Percentiles rank a stretch among this genome's conserved stretches.
These are phyloP conservation scores for Muricea muricata DNA, from an alignment of 92 coral and sea anemone genomes.

Conservation along the genomic window DNA sequence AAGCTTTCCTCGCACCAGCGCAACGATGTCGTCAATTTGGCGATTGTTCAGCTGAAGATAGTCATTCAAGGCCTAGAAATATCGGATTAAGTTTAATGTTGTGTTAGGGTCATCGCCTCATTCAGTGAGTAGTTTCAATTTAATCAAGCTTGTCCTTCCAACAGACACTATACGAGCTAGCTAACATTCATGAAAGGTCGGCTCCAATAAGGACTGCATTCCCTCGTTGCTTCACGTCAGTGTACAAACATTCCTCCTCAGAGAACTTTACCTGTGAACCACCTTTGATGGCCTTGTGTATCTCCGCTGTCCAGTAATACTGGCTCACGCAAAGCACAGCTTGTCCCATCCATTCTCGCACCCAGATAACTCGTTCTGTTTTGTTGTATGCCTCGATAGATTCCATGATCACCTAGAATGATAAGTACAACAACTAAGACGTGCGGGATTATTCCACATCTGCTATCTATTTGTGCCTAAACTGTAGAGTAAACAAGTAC, in stretches of 20 bases:
- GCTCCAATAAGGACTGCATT: no score
- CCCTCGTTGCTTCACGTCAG: no score
- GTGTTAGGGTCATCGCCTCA: no score
- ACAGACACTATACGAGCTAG: no score
- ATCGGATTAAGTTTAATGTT: no score
- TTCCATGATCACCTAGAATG: constrained; percentile 83
- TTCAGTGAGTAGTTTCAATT: no score
- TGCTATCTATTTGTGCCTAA: no score
- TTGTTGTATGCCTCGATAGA: constrained; percentile 81
- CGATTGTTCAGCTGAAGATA: constrained; percentile 79
- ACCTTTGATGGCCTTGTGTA: constrained; percentile 90
- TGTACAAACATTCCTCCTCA: no score
- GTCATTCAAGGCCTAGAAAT: constrained; percentile 72
- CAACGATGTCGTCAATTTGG: constrained; percentile 90
- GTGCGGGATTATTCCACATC: no score
- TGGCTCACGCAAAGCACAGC: constrained; percentile 86
- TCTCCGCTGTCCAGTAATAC: constrained; percentile 94
- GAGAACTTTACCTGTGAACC: constrained; percentile 73
- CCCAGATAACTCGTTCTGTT: constrained; percentile 90
- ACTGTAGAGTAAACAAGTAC: no score
- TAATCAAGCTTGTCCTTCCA: no score
- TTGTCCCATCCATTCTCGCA: constrained; percentile 96
- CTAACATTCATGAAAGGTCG: no score
- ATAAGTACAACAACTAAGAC: not conserved
- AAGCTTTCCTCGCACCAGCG: constrained; percentile 89